A percentile compares a stretch with the other conserved stretches of the same genome.
Conservation (phyloP, 2,113 vertebrate genomes). For the Cairina moschata region DNA sequence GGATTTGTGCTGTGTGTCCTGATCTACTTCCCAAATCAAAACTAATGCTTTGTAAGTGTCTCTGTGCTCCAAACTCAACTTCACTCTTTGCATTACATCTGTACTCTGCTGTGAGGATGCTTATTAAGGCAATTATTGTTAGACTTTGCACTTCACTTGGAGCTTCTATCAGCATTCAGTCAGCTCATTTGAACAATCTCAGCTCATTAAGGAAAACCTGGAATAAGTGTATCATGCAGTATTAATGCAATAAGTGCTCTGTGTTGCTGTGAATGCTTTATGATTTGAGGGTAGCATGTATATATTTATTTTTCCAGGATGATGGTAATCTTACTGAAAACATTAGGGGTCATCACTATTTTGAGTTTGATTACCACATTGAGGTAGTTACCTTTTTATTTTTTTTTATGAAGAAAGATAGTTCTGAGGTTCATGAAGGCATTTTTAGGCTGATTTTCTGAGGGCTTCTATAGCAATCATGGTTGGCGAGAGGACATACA, state of each 20-base stretch:
- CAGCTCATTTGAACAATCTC: background rate
- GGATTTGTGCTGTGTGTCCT: background rate
- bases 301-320: background rate
- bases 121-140: background rate
- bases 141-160: background rate
- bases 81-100: background rate
- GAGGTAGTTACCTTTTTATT: background rate
- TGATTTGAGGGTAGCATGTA: background rate
- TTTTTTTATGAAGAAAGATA: background rate
- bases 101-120: background rate
- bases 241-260: background rate
- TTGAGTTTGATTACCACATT: background rate
- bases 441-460: constrained; percentile 9
- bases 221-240: background rate
- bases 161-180: background rate
- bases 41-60: background rate
- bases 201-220: background rate
- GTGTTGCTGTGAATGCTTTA: background rate
- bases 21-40: background rate
- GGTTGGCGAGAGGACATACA: background rate
- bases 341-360: background rate
- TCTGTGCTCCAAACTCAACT: background rate
- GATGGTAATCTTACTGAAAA: background rate
- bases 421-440: background rate
- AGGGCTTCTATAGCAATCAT: background rate